Evolutionary conservation across 2,888 invertebrate species (phyloP).

Genomic region (Agonopterix arenella): DNA sequence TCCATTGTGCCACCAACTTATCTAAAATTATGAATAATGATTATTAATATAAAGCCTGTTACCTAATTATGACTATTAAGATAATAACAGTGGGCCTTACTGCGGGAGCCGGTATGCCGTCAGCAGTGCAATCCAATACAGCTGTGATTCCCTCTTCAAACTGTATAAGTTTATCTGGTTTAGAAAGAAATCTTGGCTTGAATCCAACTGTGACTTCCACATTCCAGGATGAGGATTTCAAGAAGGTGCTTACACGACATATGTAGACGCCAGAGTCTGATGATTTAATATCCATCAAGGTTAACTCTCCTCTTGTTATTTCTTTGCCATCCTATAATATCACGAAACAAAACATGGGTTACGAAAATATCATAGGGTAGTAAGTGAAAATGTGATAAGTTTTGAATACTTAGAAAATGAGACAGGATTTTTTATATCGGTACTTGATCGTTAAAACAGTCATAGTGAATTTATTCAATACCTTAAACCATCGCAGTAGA

Average conservation of each 20-base stretch:
- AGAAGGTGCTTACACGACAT: conserved; percentile 35
- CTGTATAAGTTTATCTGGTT: conserved; percentile 22
- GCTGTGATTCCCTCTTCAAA: conserved; percentile 15
- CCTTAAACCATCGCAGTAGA: conserved; percentile 43
- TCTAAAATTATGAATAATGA: conserved; percentile 19
- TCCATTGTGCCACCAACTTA: conserved; percentile 33
- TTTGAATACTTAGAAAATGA: no score
- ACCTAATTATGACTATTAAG: no score
- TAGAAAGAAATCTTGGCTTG: conserved; percentile 29
- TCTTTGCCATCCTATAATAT: conserved; percentile 23
- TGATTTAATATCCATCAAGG: conserved; percentile 17
- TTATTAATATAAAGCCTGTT: no score
- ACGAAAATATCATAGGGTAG: no score
- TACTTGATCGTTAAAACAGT: no score
- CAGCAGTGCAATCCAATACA: conserved; percentile 30
- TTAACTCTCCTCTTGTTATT: conserved; percentile 19
- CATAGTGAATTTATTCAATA: conserved; percentile 9
- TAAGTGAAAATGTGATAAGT: no score
- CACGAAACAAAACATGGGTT: background rate
- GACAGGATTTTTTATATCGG: no score
- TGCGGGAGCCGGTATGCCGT: conserved; percentile 28
- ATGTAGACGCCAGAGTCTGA: conserved; percentile 38
- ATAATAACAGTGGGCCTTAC: conserved; percentile 18
- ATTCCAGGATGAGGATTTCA: conserved; percentile 19
- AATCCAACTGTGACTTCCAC: conserved; percentile 28